These are phyloP conservation scores for Diarsia rubi DNA, from an alignment of 2,888 invertebrate genomes.

Conservation along the genomic window DNA sequence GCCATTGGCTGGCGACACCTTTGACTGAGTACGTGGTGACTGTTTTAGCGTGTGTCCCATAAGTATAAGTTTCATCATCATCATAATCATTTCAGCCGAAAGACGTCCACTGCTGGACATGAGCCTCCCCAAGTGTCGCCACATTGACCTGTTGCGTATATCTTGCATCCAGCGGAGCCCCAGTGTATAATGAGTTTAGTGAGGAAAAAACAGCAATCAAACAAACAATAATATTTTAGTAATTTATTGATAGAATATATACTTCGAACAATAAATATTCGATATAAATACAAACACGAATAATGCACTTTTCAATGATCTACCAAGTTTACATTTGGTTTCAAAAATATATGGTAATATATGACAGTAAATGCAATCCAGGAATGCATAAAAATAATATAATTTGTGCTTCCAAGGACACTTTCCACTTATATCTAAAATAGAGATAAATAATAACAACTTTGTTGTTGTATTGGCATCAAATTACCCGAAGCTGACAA, in stretches of 20 bases:
- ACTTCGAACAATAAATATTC: constrained; percentile 55
- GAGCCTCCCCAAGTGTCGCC: no score
- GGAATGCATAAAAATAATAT: constrained; percentile 60
- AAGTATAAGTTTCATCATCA: no score
- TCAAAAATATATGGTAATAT: constrained; percentile 25
- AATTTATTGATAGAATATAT: constrained; percentile 51
- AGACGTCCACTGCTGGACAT: no score
- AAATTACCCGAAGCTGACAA: no score
- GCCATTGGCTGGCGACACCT: no score
- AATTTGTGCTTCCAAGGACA: constrained; percentile 59
- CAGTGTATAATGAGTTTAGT: neutral
- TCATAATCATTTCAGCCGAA: no score
- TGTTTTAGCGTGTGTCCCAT: no score
- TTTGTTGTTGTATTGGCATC: constrained; percentile 24
- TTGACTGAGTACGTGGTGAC: no score
- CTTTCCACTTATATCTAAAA: constrained; percentile 54
- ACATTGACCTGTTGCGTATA: no score
- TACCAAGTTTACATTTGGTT: constrained; percentile 41
- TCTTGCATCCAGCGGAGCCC: no score
- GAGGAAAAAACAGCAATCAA: neutral
- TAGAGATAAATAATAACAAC: constrained; percentile 50
- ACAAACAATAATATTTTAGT: constrained; percentile 16
- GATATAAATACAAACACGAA: constrained; percentile 43
- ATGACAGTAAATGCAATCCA: constrained; percentile 59
- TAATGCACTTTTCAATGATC: constrained; percentile 40